Evolutionary conservation across 2,797 vertebrate species (phyloP).

Genomic region (Rhabdophis nuchalis): DNA sequence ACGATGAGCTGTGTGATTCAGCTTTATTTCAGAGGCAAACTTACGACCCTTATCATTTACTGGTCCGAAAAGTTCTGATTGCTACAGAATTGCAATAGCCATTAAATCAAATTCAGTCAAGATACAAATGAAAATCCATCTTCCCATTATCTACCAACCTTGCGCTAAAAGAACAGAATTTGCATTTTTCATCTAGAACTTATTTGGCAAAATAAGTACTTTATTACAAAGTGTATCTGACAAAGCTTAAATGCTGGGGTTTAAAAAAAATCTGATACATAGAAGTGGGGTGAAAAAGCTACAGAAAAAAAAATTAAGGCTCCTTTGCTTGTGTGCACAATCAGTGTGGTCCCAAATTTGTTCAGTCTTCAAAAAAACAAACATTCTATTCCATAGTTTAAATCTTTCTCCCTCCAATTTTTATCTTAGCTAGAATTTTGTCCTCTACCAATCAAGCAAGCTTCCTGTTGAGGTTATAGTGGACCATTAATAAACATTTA

Average conservation of each 20-base stretch:
- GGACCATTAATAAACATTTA: neutral
- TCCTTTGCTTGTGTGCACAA: neutral
- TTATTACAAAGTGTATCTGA: slow-evolving; percentile 1
- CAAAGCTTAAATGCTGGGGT: neutral
- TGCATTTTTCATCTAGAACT: neutral
- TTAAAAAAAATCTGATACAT: neutral
- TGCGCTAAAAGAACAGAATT: neutral
- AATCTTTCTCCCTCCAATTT: neutral
- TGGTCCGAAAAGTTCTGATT: slow-evolving; percentile 23
- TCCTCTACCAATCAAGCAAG: neutral
- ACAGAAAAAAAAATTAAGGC: neutral
- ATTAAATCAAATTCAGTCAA: slow-evolving; percentile 42
- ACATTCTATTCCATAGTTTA: neutral
- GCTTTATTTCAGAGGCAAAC: slow-evolving; percentile 28
- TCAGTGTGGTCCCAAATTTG: neutral
- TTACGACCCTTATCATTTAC: slow-evolving; percentile 10
- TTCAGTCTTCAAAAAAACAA: neutral
- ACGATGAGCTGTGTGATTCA: slow-evolving; percentile 16
- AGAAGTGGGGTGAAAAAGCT: neutral
- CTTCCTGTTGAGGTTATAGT: neutral
- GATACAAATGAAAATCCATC: neutral
- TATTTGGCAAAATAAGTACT: neutral
- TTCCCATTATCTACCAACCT: neutral
- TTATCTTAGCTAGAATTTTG: neutral
- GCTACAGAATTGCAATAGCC: slow-evolving; percentile 31